These are phyloP conservation scores for Aurelia aurita DNA, from an alignment of 30 jellyfish, hydroid and myxozoan genomes.

Conservation along the genomic window DNA sequence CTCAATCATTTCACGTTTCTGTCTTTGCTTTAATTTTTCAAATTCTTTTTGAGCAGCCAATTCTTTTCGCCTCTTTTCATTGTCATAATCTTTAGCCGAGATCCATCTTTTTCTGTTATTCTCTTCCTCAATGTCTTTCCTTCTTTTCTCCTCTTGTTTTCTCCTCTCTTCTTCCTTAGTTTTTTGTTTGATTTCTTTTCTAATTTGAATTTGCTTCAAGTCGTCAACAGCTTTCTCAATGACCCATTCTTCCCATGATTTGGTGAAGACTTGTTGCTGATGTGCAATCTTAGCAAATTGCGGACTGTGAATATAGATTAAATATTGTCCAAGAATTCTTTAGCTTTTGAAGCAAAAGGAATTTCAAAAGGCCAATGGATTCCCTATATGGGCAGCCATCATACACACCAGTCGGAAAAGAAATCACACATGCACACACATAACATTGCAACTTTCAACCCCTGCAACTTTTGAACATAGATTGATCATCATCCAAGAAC, in stretches of 20 bases:
- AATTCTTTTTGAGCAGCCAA: conserved; percentile 66
- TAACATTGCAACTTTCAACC: too few species aligned
- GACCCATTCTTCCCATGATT: conserved; percentile 89
- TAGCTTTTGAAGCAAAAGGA: too few species aligned
- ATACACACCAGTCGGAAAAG: too few species aligned
- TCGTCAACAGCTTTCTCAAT: conserved; percentile 68
- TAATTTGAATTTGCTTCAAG: conserved; percentile 35
- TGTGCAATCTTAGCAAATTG: not conserved
- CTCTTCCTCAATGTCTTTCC: conserved; percentile 31
- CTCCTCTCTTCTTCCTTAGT: conserved; percentile 7
- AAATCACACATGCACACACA: too few species aligned
- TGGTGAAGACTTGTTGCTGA: conserved; percentile 27
- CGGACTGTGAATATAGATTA: too few species aligned
- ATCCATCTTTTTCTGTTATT: conserved; percentile 75
- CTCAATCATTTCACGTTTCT: conserved; percentile 44
- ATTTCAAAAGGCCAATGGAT: too few species aligned
- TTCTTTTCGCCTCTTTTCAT: conserved; percentile 52
- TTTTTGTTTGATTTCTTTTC: conserved; percentile 20
- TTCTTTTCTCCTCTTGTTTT: conserved; percentile 46
- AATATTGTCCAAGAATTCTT: too few species aligned
- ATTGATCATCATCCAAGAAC: too few species aligned
- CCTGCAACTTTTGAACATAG: too few species aligned
- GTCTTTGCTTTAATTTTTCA: conserved; percentile 69
- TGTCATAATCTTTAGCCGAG: conserved; percentile 49
- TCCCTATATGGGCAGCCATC: too few species aligned